Evolutionary conservation across 2,888 invertebrate genomes (phyloP).

Genomic region (Dysmachus trigonus): DNA sequence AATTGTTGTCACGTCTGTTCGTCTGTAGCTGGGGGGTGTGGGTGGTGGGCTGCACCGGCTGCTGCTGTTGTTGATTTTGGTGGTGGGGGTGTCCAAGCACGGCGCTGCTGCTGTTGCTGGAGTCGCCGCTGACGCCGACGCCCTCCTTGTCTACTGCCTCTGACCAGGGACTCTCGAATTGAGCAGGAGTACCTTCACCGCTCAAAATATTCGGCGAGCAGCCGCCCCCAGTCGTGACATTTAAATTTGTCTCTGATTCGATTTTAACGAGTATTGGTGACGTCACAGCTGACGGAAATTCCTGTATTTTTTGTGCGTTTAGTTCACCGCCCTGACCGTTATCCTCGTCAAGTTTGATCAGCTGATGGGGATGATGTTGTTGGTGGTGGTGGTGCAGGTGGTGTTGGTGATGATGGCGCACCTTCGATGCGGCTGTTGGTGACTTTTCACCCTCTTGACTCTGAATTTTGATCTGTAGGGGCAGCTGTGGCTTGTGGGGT

Average conservation of each 20-base stretch:
- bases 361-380: neutral
- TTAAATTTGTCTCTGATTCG: slow-evolving; percentile 53
- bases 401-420: neutral
- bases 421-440: neutral
- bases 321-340: slow-evolving; percentile 21
- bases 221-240: neutral
- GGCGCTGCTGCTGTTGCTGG: slow-evolving; percentile 3
- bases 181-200: slow-evolving; percentile 49
- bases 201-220: slow-evolving; percentile 32
- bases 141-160: slow-evolving; percentile 6
- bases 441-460: neutral
- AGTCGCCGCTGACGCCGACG: slow-evolving; percentile 37
- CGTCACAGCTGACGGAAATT: slow-evolving; percentile 49
- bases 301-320: slow-evolving; percentile 18
- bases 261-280: slow-evolving; percentile 63
- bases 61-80: neutral
- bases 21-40: neutral
- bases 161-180: slow-evolving; percentile 36
- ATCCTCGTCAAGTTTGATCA: slow-evolving; percentile 11
- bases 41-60: neutral
- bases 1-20: slow-evolving; percentile 11
- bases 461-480: slow-evolving; percentile 46
- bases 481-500: neutral
- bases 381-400: neutral
- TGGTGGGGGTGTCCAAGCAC: neutral